phyloP scores from a whole-genome alignment of 92 coral and sea anemone genomes.

The Micromussa lordhowensis region DNA sequence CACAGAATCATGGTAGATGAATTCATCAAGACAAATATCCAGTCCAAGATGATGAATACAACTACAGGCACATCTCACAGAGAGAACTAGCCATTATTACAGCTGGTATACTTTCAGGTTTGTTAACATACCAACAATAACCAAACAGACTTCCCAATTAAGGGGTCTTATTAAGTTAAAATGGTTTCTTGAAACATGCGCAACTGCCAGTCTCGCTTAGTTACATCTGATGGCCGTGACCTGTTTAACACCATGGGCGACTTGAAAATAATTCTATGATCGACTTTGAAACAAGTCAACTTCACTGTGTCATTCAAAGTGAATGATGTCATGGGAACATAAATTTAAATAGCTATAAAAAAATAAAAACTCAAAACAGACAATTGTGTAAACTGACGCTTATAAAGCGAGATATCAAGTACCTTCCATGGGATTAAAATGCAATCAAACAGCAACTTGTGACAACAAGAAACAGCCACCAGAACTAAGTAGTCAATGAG shows the following conservation, averaged over 20 bases:
- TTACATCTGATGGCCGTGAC: neutral
- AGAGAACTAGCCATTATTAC: too few relatives aligned
- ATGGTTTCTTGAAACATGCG: slow-evolving; percentile 7
- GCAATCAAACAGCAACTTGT: neutral
- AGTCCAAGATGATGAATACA: too few relatives aligned
- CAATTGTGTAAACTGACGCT: neutral
- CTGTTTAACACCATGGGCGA: neutral
- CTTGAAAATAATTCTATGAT: neutral
- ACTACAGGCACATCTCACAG: too few relatives aligned
- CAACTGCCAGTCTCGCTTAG: neutral
- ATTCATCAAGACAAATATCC: too few relatives aligned
- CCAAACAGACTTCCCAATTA: slow-evolving; percentile 10
- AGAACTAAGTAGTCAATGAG: neutral
- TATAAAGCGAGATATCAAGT: neutral
- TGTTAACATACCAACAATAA: neutral
- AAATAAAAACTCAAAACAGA: neutral
- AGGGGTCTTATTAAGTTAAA: neutral
- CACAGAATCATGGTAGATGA: too few relatives aligned
- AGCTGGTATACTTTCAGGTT: neutral
- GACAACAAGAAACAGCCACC: neutral
- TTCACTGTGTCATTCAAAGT: neutral
- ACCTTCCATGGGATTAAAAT: neutral
- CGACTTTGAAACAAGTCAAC: slow-evolving; percentile 5
- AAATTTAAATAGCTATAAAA: neutral
- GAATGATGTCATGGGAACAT: slow-evolving; percentile 1